These are phyloP conservation scores for Pseudorhiza aurosa DNA, from an alignment of 30 jellyfish, hydroid and myxozoan genomes.

Conservation along the genomic window DNA sequence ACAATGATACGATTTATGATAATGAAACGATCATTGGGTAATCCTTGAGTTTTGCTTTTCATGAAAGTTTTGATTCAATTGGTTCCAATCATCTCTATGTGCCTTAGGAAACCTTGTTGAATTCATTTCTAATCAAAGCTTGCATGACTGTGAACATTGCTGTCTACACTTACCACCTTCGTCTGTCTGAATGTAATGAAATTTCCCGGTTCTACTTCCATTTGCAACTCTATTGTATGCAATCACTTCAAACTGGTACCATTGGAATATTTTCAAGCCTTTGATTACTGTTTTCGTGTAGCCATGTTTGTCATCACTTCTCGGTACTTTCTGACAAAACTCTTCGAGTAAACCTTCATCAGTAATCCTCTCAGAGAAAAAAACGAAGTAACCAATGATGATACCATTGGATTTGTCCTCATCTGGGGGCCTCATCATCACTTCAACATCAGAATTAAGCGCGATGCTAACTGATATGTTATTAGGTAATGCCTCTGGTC, in stretches of 20 bases:
- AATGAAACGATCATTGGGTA: too few relatives aligned
- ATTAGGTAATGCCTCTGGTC: slow-evolving; percentile 79
- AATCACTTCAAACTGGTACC: slow-evolving; percentile 32
- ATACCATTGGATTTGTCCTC: slow-evolving; percentile 36
- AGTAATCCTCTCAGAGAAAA: not conserved
- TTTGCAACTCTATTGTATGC: slow-evolving; percentile 53
- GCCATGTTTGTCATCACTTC: not conserved
- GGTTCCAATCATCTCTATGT: too few relatives aligned
- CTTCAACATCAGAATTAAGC: not conserved
- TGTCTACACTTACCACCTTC: slow-evolving; percentile 58
- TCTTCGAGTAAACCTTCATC: not conserved
- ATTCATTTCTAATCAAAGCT: too few relatives aligned
- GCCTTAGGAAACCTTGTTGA: too few relatives aligned
- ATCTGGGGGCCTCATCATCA: slow-evolving; percentile 36
- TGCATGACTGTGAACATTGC: too few relatives aligned
- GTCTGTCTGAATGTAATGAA: slow-evolving; percentile 1
- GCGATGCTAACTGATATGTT: slow-evolving; percentile 11
- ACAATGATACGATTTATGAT: too few relatives aligned
- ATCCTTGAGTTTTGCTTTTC: too few relatives aligned
- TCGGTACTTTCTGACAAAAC: not conserved
- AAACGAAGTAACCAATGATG: slow-evolving; percentile 45
- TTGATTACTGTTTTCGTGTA: slow-evolving; percentile 2
- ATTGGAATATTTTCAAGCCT: slow-evolving; percentile 24
- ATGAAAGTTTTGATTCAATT: too few relatives aligned
- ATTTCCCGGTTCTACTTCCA: slow-evolving; percentile 6